A percentile compares a stretch with the other conserved stretches of the same genome.
phyloP scores from a whole-genome alignment of 2,888 invertebrate species.

The Cerastis leucographa region DNA sequence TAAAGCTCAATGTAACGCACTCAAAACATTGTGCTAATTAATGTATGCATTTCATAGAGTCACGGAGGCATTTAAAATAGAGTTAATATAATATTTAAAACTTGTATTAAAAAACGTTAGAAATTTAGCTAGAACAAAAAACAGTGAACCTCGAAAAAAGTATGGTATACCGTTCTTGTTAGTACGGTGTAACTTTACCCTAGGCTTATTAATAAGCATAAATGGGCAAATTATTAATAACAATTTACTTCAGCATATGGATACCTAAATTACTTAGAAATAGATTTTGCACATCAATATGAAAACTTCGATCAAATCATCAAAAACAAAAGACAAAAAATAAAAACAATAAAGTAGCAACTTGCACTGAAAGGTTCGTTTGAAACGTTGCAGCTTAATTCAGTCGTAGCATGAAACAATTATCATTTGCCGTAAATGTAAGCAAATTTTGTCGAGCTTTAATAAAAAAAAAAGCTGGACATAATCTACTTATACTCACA shows the following conservation, averaged over 20 bases:
- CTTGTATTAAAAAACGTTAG: too few relatives aligned
- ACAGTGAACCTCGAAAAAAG: neutral
- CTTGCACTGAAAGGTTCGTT: neutral
- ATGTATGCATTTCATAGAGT: too few relatives aligned
- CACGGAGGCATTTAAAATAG: too few relatives aligned
- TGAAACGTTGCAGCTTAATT: neutral
- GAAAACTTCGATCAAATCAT: neutral
- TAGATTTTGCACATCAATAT: neutral
- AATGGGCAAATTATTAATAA: too few relatives aligned
- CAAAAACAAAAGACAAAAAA: neutral
- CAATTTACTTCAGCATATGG: too few relatives aligned
- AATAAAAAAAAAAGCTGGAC: slow-evolving; percentile 61
- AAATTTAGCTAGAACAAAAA: too few relatives aligned
- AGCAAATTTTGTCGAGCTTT: slow-evolving; percentile 57
- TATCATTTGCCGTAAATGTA: slow-evolving; percentile 41
- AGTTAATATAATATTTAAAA: too few relatives aligned
- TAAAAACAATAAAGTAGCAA: too few relatives aligned
- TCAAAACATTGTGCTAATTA: too few relatives aligned
- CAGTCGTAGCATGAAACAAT: neutral
- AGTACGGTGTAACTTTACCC: too few relatives aligned
- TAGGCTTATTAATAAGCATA: neutral
- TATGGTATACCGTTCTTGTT: neutral
- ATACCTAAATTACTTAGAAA: neutral
- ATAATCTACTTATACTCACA: slow-evolving; percentile 70
- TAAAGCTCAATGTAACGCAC: too few relatives aligned